Conservation (phyloP, 2,113 vertebrate genomes). For the Microcebus jonahi region DNA sequence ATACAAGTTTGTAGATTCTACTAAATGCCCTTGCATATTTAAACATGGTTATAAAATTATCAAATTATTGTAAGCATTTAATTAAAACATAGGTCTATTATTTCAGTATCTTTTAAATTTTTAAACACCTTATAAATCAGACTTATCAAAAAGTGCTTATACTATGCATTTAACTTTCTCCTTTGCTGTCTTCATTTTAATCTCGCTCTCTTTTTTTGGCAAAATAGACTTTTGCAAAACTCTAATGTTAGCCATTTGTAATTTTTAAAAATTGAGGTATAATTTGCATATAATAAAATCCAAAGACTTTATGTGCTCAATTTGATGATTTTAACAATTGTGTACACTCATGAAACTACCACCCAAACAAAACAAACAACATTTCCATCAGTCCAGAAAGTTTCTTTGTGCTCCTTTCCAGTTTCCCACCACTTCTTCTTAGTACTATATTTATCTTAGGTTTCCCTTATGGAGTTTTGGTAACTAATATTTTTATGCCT, state of each 20-base stretch:
- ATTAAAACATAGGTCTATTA: conserved; percentile 15
- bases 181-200: neutral
- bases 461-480: neutral
- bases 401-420: neutral
- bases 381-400: neutral
- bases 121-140: neutral
- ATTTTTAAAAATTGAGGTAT: neutral
- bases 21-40: neutral
- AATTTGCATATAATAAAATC: neutral
- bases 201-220: neutral
- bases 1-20: neutral
- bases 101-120: neutral
- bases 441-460: neutral
- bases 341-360: neutral
- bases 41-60: neutral
- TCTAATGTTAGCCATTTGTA: neutral
- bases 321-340: neutral
- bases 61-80: conserved; percentile 32
- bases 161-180: neutral
- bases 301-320: neutral
- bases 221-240: neutral
- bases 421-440: neutral
- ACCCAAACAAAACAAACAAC: neutral
- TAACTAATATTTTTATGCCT: neutral
- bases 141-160: neutral